These are phyloP conservation scores for Trachelipus rathkii DNA, from an alignment of 1,140 invertebrate genomes.

Conservation along the genomic window DNA sequence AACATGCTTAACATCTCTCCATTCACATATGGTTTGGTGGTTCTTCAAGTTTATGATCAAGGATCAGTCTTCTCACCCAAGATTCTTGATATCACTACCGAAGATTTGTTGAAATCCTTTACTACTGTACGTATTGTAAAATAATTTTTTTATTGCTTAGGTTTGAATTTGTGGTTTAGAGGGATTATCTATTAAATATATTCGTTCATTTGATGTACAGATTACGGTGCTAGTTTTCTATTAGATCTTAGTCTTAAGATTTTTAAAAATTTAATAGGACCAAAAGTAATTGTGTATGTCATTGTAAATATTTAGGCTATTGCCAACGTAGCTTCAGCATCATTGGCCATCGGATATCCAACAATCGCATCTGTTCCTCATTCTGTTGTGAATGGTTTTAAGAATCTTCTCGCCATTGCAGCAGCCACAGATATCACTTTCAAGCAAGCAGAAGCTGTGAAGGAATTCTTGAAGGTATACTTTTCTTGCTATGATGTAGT, in stretches of 20 bases:
- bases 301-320: conserved; percentile 62
- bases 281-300: conserved; percentile 32
- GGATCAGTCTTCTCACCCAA: conserved; percentile 95
- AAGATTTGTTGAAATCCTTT: conserved; percentile 87
- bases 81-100: conserved; percentile 96
- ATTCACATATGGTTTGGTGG: conserved; percentile 95
- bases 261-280: conserved; percentile 19
- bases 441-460: conserved; percentile 86
- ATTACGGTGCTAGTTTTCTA: no score
- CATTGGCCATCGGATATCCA: conserved; percentile 89
- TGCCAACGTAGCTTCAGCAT: conserved; percentile 88
- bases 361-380: conserved; percentile 94
- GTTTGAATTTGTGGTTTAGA: no score
- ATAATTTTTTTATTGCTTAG: no score
- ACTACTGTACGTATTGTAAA: conserved; percentile 51
- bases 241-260: not conserved
- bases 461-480: conserved; percentile 64
- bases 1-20: conserved; percentile 99
- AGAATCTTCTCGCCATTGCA: conserved; percentile 93
- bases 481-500: not conserved
- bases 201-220: no score
- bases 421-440: conserved; percentile 93
- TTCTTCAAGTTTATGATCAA: conserved; percentile 90
- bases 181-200: no score
- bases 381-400: conserved; percentile 95